Conservation (phyloP, 1,140 invertebrate species). For the Micrasema minimum region DNA sequence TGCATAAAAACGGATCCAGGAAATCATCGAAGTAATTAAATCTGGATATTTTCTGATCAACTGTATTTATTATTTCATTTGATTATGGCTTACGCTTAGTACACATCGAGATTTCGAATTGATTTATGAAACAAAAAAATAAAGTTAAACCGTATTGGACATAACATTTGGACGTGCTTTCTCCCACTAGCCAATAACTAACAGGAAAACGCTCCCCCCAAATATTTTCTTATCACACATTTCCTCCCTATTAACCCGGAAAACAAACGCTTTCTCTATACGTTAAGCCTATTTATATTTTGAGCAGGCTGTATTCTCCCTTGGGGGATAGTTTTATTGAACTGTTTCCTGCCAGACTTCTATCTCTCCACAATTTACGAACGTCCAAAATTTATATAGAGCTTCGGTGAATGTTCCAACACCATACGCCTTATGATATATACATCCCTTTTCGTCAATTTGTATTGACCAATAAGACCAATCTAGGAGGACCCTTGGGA, state of each 20-base stretch:
- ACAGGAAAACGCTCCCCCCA: slow-evolving; percentile 44
- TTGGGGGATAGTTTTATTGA: slow-evolving; percentile 51
- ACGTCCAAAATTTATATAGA: slow-evolving; percentile 49
- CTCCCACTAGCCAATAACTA: slow-evolving; percentile 50
- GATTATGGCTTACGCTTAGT: no score
- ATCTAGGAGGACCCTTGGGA: slow-evolving; percentile 62
- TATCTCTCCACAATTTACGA: slow-evolving; percentile 36
- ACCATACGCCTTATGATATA: slow-evolving; percentile 52
- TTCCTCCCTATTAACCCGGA: slow-evolving; percentile 54
- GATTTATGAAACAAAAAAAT: slow-evolving; percentile 32
- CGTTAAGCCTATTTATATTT: slow-evolving; percentile 53
- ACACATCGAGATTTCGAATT: no score
- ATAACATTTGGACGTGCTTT: slow-evolving; percentile 46
- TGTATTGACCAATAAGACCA: slow-evolving; percentile 64
- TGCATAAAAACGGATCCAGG: no score
- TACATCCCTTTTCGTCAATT: slow-evolving; percentile 60
- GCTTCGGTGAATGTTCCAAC: slow-evolving; percentile 40
- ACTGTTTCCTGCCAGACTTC: slow-evolving; percentile 50
- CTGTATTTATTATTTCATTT: no score
- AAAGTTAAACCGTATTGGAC: slow-evolving; percentile 29
- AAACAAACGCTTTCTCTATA: slow-evolving; percentile 52
- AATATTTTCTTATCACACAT: slow-evolving; percentile 54
- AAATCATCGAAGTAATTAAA: no score
- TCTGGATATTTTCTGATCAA: no score
- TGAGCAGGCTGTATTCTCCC: slow-evolving; percentile 47